Conservation (phyloP, 2,888 invertebrate genomes). For the Diplazon laetatorius region DNA sequence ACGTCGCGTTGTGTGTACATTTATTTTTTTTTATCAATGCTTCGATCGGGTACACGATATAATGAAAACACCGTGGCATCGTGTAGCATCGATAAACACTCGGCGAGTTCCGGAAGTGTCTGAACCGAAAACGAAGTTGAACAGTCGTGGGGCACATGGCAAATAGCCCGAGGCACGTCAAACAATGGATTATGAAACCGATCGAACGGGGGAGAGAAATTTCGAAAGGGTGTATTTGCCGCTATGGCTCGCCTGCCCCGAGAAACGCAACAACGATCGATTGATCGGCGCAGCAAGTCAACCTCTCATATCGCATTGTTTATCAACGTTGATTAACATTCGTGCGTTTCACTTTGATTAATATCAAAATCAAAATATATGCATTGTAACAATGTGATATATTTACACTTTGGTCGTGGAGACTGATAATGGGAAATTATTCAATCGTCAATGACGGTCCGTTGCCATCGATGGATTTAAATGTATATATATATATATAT, state of each 20-base stretch:
- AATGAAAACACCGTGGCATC: neutral
- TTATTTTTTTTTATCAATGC: neutral
- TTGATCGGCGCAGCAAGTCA: no score
- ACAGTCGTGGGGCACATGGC: slow-evolving; percentile 45
- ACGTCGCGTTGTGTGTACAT: neutral
- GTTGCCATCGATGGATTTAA: no score
- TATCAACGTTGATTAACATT: no score
- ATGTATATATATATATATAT: slow-evolving; percentile 68
- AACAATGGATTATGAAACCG: slow-evolving; percentile 41
- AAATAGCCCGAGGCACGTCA: slow-evolving; percentile 55
- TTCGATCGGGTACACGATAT: neutral
- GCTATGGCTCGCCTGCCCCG: neutral
- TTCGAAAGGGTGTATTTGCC: slow-evolving; percentile 1
- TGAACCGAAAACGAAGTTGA: slow-evolving; percentile 44
- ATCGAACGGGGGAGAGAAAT: slow-evolving; percentile 18
- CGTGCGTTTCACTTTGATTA: slow-evolving; percentile 11
- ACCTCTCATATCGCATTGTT: no score
- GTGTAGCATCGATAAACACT: slow-evolving; percentile 10
- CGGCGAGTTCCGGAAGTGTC: slow-evolving; percentile 49
- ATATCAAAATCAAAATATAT: no score
- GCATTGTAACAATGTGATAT: no score
- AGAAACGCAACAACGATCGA: neutral
- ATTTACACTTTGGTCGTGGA: no score
- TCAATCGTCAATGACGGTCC: no score
- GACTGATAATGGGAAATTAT: no score